A percentile compares a stretch with the other conserved stretches of the same genome.
These are phyloP conservation scores for Oryzias curvinotus DNA, from an alignment of 2,113 vertebrate genomes.

Conservation along the genomic window DNA sequence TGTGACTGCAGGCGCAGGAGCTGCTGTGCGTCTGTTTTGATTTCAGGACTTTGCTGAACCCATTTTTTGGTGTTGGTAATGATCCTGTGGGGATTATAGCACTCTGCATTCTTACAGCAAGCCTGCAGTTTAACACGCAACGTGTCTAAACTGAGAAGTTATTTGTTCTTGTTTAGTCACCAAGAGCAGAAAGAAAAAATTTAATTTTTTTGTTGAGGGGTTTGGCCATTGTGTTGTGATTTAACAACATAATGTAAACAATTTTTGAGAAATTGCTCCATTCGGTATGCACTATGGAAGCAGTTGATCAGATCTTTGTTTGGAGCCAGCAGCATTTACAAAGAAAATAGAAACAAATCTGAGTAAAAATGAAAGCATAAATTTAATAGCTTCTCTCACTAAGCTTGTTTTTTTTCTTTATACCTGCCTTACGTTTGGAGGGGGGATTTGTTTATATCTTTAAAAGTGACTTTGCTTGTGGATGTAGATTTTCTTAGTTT, in stretches of 20 bases:
- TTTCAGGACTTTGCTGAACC: conserved; percentile 49
- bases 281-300: no score
- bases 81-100: conserved; percentile 62
- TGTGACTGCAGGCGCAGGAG: conserved; percentile 19
- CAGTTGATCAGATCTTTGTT: no score
- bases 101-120: conserved; percentile 51
- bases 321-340: no score
- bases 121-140: conserved; percentile 23
- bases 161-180: conserved; percentile 35
- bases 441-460: no score
- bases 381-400: not conserved
- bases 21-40: conserved; percentile 30
- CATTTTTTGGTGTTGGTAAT: conserved; percentile 36
- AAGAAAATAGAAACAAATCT: not conserved
- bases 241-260: no score
- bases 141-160: conserved; percentile 23
- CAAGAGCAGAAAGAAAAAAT: conserved; percentile 8
- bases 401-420: no score
- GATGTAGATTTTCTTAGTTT: no score
- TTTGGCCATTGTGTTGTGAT: no score
- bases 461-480: no score
- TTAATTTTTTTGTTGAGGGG: no score
- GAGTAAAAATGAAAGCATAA: not conserved
- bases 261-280: no score
- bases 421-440: no score